These are phyloP conservation scores for Siniperca undulata DNA, from an alignment of 2,797 vertebrate species.

Conservation along the genomic window DNA sequence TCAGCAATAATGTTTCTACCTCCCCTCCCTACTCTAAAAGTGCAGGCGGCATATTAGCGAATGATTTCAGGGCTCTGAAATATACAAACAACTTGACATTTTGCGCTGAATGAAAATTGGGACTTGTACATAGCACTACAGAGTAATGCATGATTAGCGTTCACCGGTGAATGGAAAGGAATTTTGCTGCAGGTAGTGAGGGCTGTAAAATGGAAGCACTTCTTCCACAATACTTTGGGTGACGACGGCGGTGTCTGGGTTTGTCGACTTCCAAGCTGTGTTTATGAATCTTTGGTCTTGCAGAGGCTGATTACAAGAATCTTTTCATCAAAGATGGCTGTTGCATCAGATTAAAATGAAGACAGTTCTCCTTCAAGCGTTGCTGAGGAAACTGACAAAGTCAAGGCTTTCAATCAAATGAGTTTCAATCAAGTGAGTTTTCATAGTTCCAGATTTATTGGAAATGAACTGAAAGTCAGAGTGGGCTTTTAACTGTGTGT, in stretches of 20 bases:
- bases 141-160: constrained; percentile 52
- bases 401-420: constrained; percentile 41
- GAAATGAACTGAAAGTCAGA: constrained; percentile 35
- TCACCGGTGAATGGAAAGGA: constrained; percentile 37
- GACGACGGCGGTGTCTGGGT: not conserved
- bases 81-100: constrained; percentile 79
- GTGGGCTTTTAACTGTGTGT: constrained; percentile 1
- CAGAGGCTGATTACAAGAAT: constrained; percentile 41
- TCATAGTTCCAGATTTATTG: constrained; percentile 48
- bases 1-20: constrained; percentile 29
- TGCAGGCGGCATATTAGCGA: constrained; percentile 45
- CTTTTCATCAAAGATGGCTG: constrained; percentile 37
- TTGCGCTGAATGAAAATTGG: constrained; percentile 62
- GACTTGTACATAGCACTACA: constrained; percentile 22
- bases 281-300: constrained; percentile 39
- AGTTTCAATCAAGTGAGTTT: constrained; percentile 47
- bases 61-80: constrained; percentile 59
- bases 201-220: constrained; percentile 29
- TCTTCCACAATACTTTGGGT: constrained; percentile 17
- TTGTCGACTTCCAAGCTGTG: constrained; percentile 21
- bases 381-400: constrained; percentile 30
- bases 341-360: constrained; percentile 36
- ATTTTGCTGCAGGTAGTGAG: constrained; percentile 47
- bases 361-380: constrained; percentile 10
- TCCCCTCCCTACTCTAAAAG: constrained; percentile 16